Base-by-base conservation (phyloP, 1,140 invertebrate genomes). In the Holotrichia oblita region DNA sequence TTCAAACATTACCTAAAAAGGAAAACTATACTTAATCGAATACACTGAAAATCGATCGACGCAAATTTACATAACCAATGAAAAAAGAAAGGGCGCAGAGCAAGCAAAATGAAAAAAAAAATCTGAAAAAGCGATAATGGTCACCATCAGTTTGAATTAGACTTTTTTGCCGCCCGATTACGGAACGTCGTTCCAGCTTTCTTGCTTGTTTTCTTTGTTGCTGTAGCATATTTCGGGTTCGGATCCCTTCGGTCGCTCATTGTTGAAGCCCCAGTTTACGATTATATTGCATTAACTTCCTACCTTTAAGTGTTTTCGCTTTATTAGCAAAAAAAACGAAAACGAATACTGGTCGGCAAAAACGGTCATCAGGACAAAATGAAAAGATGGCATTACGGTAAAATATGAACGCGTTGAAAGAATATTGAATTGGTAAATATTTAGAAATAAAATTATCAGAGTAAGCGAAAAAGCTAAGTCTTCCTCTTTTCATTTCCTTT, bases 61-160 rank as follows among this genome's bases (percentile, higher is more conserved):
- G n/a, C 17, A 22, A 69, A 69, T 69, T 69, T 69, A 34, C 61
- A 69, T 69, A 69, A 14, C 3, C 4, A 69, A 69, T 69, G 61
- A 69, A 69, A 69, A 27, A 69, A 69, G 22, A 24, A 9, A 69
- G 22, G n/a, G 17, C 17, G 61, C 20, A 14, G 61, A 69, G 22
- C 48, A 17, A n/a, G 48, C 14, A 69, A 69, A 69, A 69, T 69
- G 61, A 55, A 69, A 69, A 64, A n/a, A n/a, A 64, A 69, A 69
- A 69, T 69, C 61, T 69, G 61, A 69, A 69, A 69, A 69, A 69
- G 61, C 61, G 61, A 69, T 69, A 69, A 69, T 69, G 61, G 61
- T 69, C 22, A 69, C 61, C 61, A 69, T 69, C 61, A 69, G 61
- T 69, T 69, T 69, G 61, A 69, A 69, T 69, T 69, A 69, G 61